Percentiles rank a stretch among this genome's conserved stretches.
These are phyloP conservation scores for Paraplagusia blochii DNA, from an alignment of 2,113 vertebrate species.

Conservation along the genomic window DNA sequence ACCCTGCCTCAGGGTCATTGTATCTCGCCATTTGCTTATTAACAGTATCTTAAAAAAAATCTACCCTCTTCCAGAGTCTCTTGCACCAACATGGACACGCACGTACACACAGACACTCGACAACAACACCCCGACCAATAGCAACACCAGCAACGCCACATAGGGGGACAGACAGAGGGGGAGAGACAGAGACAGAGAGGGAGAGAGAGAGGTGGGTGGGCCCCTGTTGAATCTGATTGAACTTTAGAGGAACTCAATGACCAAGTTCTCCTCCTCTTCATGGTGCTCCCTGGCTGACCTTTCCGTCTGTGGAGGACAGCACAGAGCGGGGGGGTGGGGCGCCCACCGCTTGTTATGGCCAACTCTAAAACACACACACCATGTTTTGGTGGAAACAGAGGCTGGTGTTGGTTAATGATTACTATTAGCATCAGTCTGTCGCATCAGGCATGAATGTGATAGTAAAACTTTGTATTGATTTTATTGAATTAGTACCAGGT, in stretches of 20 bases:
- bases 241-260: constrained; percentile 64
- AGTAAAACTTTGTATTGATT: not conserved
- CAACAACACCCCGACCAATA: not conserved
- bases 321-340: constrained; percentile 13
- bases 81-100: not conserved
- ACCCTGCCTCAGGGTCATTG: constrained; percentile 48
- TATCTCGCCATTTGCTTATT: constrained; percentile 31
- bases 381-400: constrained; percentile 43
- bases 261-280: constrained; percentile 48
- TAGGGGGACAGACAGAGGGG: not conserved
- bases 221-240: constrained; percentile 57
- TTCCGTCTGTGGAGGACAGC: constrained; percentile 53
- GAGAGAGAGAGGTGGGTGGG: constrained; percentile 12
- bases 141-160: no score
- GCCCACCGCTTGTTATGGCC: constrained; percentile 47
- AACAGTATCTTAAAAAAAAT: constrained; percentile 56
- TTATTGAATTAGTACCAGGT: no score
- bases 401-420: constrained; percentile 12
- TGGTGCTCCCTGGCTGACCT: constrained; percentile 55
- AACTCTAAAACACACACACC: constrained; percentile 32
- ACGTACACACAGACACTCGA: not conserved
- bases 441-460: not conserved
- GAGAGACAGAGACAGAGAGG: no score
- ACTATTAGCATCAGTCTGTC: constrained; percentile 17
- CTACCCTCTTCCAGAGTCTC: constrained; percentile 4